Percentiles rank a stretch among this genome's conserved stretches.
Conservation (phyloP, 2,797 vertebrate genomes). For the Alectoris magna region DNA sequence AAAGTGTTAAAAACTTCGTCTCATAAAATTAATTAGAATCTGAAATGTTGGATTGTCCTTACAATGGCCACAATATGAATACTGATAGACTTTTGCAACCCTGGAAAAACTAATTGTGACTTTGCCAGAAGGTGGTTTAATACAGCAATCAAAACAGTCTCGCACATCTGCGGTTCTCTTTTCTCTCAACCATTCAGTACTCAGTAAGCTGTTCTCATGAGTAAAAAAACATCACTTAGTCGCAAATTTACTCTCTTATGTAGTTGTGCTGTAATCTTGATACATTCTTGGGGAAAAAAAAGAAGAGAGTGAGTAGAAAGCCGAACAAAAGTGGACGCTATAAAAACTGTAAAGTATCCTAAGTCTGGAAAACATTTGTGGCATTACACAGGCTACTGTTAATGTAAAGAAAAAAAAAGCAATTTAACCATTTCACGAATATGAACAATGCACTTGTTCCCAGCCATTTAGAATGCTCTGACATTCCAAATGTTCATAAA, state of each 20-base stretch:
- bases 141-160: slow-evolving; percentile 7
- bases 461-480: slow-evolving; percentile 71
- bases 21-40: slow-evolving; percentile 20
- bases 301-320: slow-evolving; percentile 32
- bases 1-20: slow-evolving; percentile 7
- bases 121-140: slow-evolving; percentile 41
- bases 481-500: slow-evolving; percentile 74
- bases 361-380: slow-evolving; percentile 61
- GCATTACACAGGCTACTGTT: slow-evolving; percentile 45
- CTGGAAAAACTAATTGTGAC: slow-evolving; percentile 30
- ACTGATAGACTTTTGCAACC: background rate
- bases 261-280: slow-evolving; percentile 7
- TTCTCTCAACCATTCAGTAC: slow-evolving; percentile 10
- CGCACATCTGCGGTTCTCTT: slow-evolving; percentile 37
- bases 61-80: slow-evolving; percentile 6
- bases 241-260: background rate
- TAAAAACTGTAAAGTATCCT: slow-evolving; percentile 49
- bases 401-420: slow-evolving; percentile 38
- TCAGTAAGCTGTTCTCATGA: background rate
- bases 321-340: slow-evolving; percentile 55
- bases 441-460: slow-evolving; percentile 68
- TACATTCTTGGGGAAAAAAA: slow-evolving; percentile 22
- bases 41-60: slow-evolving; percentile 30
- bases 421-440: slow-evolving; percentile 62
- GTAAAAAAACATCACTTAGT: background rate